A percentile compares a stretch with the other conserved stretches of the same genome.
These are phyloP conservation scores for Scarus forsteni DNA, from an alignment of 2,797 vertebrate species.

Conservation along the genomic window DNA sequence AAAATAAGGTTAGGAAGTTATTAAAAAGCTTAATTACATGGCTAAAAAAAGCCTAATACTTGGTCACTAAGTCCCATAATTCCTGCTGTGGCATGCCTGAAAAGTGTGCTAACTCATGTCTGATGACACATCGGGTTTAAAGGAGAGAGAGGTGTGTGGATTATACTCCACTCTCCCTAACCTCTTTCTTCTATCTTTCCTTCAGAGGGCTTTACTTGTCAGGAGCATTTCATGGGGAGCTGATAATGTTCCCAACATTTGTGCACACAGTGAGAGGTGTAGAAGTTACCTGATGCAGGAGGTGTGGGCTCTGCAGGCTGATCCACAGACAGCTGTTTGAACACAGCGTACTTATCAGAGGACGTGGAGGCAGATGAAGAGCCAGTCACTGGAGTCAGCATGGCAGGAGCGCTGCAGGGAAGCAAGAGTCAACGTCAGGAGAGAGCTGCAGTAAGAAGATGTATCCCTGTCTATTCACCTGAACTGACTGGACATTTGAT, in stretches of 20 bases:
- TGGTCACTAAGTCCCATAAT: neutral
- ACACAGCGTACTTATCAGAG: conserved; percentile 95
- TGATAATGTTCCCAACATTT: neutral
- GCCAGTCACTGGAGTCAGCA: conserved; percentile 94
- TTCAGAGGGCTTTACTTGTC: neutral
- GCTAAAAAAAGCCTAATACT: neutral
- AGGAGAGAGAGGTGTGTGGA: neutral
- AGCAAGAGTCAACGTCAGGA: conserved; percentile 48
- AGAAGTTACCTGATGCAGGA: conserved; percentile 88
- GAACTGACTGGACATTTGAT: too few relatives aligned
- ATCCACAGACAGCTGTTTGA: conserved; percentile 93
- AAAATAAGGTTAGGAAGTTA: conserved; percentile 7
- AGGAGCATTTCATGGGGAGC: conserved; percentile 2
- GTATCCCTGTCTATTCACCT: too few relatives aligned
- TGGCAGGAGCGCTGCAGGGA: conserved; percentile 85
- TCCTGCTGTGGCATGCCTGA: conserved; percentile 10
- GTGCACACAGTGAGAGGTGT: neutral
- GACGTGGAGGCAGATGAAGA: conserved; percentile 79
- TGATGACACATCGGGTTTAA: neutral
- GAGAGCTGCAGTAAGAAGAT: conserved; percentile 11
- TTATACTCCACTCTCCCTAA: neutral
- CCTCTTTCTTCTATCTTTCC: conserved; percentile 3
- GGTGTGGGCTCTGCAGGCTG: conserved; percentile 86
- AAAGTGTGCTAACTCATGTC: neutral
- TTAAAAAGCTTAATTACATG: neutral